phyloP scores from a whole-genome alignment of 2,888 invertebrate genomes.

The Orgyia antiqua region DNA sequence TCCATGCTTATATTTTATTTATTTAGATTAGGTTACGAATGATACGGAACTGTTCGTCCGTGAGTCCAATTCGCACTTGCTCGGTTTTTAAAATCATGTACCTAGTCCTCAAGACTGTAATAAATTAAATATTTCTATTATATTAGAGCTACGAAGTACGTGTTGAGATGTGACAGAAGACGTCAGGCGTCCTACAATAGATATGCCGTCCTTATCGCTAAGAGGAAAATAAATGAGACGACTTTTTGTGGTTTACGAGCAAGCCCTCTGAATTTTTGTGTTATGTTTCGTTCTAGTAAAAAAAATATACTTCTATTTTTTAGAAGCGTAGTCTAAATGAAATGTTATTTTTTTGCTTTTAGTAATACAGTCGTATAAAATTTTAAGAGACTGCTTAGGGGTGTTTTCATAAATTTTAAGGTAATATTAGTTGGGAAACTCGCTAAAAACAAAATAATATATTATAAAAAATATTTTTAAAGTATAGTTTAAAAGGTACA shows the following conservation, averaged over 20 bases:
- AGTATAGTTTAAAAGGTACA: no score
- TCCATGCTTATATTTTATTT: no score
- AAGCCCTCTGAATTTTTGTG: slow-evolving; percentile 43
- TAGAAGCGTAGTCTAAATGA: slow-evolving; percentile 20
- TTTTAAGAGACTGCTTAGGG: slow-evolving; percentile 20
- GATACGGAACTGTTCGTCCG: no score
- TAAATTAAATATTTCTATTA: no score
- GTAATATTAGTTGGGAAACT: slow-evolving; percentile 13
- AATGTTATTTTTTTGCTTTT: slow-evolving; percentile 24
- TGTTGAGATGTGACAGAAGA: slow-evolving; percentile 63
- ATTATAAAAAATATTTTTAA: no score
- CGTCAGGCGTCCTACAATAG: slow-evolving; percentile 50
- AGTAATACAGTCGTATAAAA: slow-evolving; percentile 20
- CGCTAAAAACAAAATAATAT: no score
- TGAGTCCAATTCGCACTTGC: no score
- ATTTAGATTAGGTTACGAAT: no score
- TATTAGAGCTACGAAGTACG: slow-evolving; percentile 32
- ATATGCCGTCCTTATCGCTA: slow-evolving; percentile 53
- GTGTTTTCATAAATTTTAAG: slow-evolving; percentile 18
- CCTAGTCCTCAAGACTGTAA: no score
- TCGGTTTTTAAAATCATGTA: no score
- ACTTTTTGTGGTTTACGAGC: slow-evolving; percentile 53
- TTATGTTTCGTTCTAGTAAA: slow-evolving; percentile 41
- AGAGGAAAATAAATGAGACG: slow-evolving; percentile 62
- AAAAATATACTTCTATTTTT: slow-evolving; percentile 26